These are phyloP conservation scores for Panonychus citri DNA, from an alignment of 1,140 invertebrate genomes.

Conservation along the genomic window DNA sequence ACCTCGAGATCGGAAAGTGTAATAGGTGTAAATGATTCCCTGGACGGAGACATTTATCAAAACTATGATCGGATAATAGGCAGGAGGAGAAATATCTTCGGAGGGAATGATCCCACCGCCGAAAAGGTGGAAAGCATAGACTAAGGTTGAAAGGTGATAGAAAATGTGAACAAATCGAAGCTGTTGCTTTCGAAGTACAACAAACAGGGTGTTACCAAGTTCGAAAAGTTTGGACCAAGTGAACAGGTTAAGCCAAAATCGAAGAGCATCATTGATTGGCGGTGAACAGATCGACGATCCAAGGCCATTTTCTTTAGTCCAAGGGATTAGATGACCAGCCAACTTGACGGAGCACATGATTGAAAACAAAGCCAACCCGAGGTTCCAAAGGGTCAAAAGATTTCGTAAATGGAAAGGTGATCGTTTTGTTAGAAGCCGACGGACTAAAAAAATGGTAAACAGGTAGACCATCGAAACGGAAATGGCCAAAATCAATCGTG, in stretches of 20 bases:
- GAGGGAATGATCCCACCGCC: background rate
- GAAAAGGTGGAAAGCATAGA: constrained; percentile 21
- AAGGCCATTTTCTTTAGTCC: too few species aligned
- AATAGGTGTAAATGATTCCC: too few species aligned
- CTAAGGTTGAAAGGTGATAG: constrained; percentile 30
- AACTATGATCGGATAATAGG: too few species aligned
- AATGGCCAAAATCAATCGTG: background rate
- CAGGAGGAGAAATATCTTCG: too few species aligned
- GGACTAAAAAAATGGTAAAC: background rate
- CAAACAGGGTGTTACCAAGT: constrained; percentile 31
- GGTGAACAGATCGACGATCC: too few species aligned
- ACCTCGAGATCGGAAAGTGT: too few species aligned
- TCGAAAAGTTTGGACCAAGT: constrained; percentile 56
- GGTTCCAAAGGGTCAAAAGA: constrained; percentile 70
- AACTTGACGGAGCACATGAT: constrained; percentile 20
- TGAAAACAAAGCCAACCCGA: constrained; percentile 22
- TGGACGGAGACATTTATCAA: too few species aligned
- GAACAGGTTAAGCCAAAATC: constrained; percentile 89
- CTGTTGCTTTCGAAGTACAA: constrained; percentile 27
- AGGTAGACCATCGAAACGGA: constrained; percentile 4
- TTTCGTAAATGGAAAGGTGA: constrained; percentile 61
- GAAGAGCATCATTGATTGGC: constrained; percentile 23
- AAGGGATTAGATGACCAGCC: too few species aligned
- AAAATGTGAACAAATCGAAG: constrained; percentile 35
- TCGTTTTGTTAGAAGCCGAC: constrained; percentile 1